Percentiles rank a stretch among this genome's conserved stretches.
phyloP scores from a whole-genome alignment of 1,140 invertebrate species.

The Drosophila quadrilineata region DNA sequence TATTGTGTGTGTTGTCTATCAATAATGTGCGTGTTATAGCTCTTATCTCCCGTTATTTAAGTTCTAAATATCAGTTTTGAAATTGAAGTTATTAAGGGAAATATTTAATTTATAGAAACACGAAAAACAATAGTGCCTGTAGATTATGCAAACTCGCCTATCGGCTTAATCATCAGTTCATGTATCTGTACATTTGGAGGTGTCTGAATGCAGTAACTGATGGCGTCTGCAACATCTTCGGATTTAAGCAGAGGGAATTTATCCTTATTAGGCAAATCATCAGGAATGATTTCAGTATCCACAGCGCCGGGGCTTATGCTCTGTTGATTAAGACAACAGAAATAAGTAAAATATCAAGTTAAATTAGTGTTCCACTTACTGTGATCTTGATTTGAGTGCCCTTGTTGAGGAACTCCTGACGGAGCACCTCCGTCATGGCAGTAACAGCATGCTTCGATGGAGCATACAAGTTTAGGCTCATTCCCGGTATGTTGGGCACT shows the following conservation, averaged over 20 bases:
- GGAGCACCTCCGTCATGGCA: constrained; percentile 84
- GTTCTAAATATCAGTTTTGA: too few relatives aligned
- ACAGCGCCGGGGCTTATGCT: constrained; percentile 2
- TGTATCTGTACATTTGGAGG: constrained; percentile 43
- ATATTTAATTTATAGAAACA: too few relatives aligned
- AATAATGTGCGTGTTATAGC: not conserved
- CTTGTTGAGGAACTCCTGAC: constrained; percentile 84
- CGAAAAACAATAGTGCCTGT: not conserved
- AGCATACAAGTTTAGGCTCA: constrained; percentile 82
- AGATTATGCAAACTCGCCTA: constrained; percentile 38
- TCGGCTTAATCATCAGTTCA: constrained; percentile 42
- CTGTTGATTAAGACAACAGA: not conserved
- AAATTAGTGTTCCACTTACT: constrained; percentile 8
- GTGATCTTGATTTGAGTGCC: constrained; percentile 85
- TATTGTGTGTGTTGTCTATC: not conserved
- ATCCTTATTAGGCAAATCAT: not conserved
- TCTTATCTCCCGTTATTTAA: too few relatives aligned
- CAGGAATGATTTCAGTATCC: not conserved
- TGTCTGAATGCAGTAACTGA: constrained; percentile 82
- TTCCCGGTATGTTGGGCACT: constrained; percentile 67
- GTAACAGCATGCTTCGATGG: constrained; percentile 87
- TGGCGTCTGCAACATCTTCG: constrained; percentile 82
- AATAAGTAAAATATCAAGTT: too few relatives aligned
- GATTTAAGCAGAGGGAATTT: constrained; percentile 52
- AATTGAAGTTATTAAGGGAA: too few relatives aligned